phyloP scores from a whole-genome alignment of 2,113 vertebrate genomes.

The Acanthochromis polyacanthus region DNA sequence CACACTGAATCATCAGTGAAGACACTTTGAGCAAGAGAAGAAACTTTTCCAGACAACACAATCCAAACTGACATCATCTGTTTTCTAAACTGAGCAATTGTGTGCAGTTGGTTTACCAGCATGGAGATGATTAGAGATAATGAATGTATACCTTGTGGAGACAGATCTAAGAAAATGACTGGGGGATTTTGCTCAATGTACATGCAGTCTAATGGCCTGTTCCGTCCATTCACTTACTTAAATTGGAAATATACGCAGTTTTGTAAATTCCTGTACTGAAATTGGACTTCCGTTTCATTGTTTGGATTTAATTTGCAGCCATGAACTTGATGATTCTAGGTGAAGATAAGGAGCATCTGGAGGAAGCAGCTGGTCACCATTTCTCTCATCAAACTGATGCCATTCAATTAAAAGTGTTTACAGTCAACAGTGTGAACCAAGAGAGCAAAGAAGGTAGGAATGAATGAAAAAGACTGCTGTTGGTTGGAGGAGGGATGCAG shows the following conservation, averaged over 20 bases:
- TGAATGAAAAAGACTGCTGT: background rate
- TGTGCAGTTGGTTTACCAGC: too few relatives aligned
- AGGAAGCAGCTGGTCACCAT: constrained; percentile 66
- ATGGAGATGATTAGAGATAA: background rate
- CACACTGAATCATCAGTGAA: too few relatives aligned
- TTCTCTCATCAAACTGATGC: constrained; percentile 61
- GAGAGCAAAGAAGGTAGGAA: background rate
- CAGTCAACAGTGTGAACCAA: background rate
- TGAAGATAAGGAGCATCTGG: constrained; percentile 27
- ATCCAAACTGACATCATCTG: too few relatives aligned
- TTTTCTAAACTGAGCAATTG: too few relatives aligned
- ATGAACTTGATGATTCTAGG: background rate
- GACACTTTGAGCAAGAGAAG: too few relatives aligned
- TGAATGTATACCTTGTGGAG: background rate
- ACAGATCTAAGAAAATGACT: background rate
- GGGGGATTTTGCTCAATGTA: background rate
- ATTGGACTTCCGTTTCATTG: constrained; percentile 6
- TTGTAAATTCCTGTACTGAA: background rate
- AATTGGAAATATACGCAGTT: background rate
- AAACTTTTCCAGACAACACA: too few relatives aligned
- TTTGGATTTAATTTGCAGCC: constrained; percentile 27
- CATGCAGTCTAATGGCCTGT: background rate
- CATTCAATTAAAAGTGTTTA: constrained; percentile 58
- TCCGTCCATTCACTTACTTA: background rate
- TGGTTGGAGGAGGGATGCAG: background rate